Evolutionary conservation across 2,797 vertebrate genomes (phyloP).

Genomic region (Choloepus didactylus): DNA sequence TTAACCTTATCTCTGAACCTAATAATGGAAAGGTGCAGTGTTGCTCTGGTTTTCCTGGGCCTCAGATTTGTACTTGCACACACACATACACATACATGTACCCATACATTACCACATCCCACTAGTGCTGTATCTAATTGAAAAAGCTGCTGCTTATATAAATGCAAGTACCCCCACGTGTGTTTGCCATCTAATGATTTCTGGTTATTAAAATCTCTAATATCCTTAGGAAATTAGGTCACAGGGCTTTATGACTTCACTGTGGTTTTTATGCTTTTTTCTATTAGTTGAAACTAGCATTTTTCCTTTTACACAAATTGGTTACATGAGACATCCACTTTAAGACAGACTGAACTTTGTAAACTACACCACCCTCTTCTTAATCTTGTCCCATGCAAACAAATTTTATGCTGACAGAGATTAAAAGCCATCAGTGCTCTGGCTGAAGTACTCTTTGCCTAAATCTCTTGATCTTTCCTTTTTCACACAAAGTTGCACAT

Average conservation of each 20-base stretch:
- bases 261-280: not conserved
- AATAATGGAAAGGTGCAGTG: not conserved
- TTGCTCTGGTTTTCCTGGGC: not conserved
- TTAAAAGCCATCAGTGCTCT: not conserved
- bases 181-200: not conserved
- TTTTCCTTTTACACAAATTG: not conserved
- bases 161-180: not conserved
- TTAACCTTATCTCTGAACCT: not conserved
- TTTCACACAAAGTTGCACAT: not conserved
- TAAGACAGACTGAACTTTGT: not conserved
- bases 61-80: not conserved
- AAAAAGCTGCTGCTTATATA: not conserved
- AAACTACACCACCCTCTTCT: not conserved
- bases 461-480: not conserved
- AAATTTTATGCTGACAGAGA: not conserved
- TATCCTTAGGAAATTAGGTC: not conserved
- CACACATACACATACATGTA: not conserved
- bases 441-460: not conserved
- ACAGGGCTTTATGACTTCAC: not conserved
- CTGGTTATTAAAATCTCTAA: not conserved
- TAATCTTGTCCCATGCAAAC: not conserved
- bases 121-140: not conserved
- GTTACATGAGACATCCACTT: not conserved
- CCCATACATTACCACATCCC: no score
- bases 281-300: not conserved